Evolutionary conservation across 1,140 invertebrate species (phyloP), one percentile per base, ranked within the genome.

Genomic region (Papilio glaucus): DNA sequence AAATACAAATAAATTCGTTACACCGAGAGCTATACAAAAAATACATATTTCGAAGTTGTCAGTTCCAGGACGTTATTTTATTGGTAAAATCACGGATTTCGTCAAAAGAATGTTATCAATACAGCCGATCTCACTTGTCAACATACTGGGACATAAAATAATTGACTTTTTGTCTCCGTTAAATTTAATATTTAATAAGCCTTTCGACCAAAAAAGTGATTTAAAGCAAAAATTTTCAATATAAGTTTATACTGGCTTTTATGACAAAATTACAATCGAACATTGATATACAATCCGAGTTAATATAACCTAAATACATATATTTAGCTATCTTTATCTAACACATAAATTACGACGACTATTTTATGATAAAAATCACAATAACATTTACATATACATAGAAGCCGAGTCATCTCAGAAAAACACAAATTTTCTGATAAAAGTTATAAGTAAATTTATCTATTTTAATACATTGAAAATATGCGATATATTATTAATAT

Each of bases 361-460:
- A 49, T 69, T 69, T 15, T 49, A 69, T 69, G 42, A 69, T 69
- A 68, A 42, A 69, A 69, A 69, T 69, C 65, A 69, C 67, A 69
- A 69, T 69, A 49, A 69, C 67, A 69, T 69, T 69, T 67, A 67
- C 63, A 65, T 65, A n/a, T 49, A 68, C 65, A 69, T 33, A 69
- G 67, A 69, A 69, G 67, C 67, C 67, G 10, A 33, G 42, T 69
- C 67, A 69, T 53, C 67, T 53, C 67, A 53, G 24, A 68, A 63
- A 71, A 45, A 61, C 67, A 45, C 8, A 12, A 60, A 57, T 18
- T 38, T 39, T 38, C 15, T 26, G 37, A 7, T 60, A 60, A 61
- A 60, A 67, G 72, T 49, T 61, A 71, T 29, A 53, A 72, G 73
- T 49, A 62, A 73, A 72, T 72, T 72, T 72, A 75, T 74, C 72